These are phyloP conservation scores for Campoplex nolae DNA, from an alignment of 2,888 invertebrate genomes.

Conservation along the genomic window DNA sequence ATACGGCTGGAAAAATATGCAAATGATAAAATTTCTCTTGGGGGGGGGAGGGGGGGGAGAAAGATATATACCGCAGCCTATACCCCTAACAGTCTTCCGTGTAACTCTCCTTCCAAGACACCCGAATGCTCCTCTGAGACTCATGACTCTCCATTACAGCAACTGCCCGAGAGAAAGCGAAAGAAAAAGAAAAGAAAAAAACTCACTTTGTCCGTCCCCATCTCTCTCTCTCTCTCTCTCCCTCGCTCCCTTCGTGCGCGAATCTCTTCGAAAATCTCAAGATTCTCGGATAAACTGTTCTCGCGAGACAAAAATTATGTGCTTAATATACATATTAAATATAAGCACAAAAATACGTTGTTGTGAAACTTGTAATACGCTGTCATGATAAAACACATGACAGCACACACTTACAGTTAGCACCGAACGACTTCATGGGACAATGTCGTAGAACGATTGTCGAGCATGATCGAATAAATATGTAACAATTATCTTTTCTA, in stretches of 20 bases:
- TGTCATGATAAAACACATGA: background rate
- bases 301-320: conserved; percentile 37
- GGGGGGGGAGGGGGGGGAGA: background rate
- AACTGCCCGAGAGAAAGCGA: conserved; percentile 50
- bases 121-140: conserved; percentile 65
- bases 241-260: background rate
- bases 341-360: background rate
- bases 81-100: conserved; percentile 27
- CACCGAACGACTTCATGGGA: background rate
- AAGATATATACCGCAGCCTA: conserved; percentile 15
- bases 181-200: background rate
- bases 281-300: conserved; percentile 63
- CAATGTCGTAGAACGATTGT: background rate
- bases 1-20: conserved; percentile 25
- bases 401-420: background rate
- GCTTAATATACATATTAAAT: conserved; percentile 43
- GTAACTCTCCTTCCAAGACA: conserved; percentile 42
- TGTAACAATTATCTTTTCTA: background rate
- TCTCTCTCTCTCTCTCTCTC: background rate
- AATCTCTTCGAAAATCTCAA: conserved; percentile 27
- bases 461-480: background rate
- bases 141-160: conserved; percentile 68
- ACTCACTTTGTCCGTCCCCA: background rate
- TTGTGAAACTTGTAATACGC: background rate
- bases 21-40: conserved; percentile 47